phyloP scores from a whole-genome alignment of 2,797 vertebrate species.

The Lacerta bilineata region DNA sequence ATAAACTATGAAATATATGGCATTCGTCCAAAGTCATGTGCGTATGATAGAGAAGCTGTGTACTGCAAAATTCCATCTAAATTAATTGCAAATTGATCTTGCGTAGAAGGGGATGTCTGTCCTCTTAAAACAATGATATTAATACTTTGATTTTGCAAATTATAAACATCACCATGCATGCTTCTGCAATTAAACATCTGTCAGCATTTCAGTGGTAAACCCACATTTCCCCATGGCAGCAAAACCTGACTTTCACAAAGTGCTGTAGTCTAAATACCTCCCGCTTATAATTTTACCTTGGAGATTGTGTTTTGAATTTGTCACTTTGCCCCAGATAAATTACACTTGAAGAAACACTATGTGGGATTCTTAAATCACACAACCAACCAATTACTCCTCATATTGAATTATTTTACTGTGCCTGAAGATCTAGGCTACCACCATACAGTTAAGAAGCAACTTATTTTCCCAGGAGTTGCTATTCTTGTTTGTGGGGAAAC shows the following conservation, averaged over 20 bases:
- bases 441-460: neutral
- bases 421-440: neutral
- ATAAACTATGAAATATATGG: neutral
- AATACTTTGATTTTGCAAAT: conserved; percentile 27
- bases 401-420: neutral
- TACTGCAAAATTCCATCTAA: conserved; percentile 37
- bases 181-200: conserved; percentile 43
- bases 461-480: neutral
- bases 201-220: conserved; percentile 41
- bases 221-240: neutral
- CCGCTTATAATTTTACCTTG: neutral
- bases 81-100: conserved; percentile 49
- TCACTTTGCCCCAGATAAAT: conserved; percentile 1
- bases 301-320: neutral
- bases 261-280: conserved; percentile 42
- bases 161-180: conserved; percentile 38
- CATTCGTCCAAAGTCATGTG: neutral
- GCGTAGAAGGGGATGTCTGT: neutral
- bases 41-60: neutral
- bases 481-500: neutral
- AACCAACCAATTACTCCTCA: neutral
- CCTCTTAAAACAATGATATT: conserved; percentile 36
- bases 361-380: neutral
- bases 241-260: neutral
- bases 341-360: neutral